Evolutionary conservation across 2,113 vertebrate genomes (phyloP), one percentile per base, ranked within the genome.

Genomic region (Psilopogon haemacephalus): DNA sequence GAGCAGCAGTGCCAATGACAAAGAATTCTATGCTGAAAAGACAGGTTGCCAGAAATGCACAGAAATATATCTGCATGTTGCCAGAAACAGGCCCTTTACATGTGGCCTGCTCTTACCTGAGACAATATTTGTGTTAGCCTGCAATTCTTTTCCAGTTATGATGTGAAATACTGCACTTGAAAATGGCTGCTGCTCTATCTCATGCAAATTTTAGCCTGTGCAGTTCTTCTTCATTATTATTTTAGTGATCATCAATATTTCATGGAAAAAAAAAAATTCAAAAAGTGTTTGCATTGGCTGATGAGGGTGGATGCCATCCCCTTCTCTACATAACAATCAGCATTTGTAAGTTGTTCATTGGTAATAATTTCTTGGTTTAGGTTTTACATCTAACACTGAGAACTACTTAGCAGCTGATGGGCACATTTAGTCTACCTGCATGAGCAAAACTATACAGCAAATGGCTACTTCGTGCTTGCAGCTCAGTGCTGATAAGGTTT

Each of bases 211-310:
- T 94, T 75, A 95, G 35, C 73, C 81, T 90, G 8, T 93, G 58
- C 46, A 38, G 42, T 68, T 65, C 76, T 93, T 93, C 33, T 20
- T 91, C 86, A 86, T 94, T 93, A 88, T 88, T 95, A 88, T 93
- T 95, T 95, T 81, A 94, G 33, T 40, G 27, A 73, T 77, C 77
- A 95, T 95, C 60, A 93, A 93, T 91, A 95, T 88, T 95, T 95
- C 60, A 95, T 88, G 18, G 33, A 26, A 28, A 55, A 55, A 40
- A 86, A 80, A 24, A 50, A 50, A 50, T 44, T 56, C 20, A 30
- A 55, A 33, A 90, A 86, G 54, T 79, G 81, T 92, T 92, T 92
- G 55, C 16, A 54, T 90, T 91, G 84, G n/a, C 35, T 89, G 89
- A 84, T 67, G 30, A 86, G 23, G 5, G 69, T 64, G 52, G 27